Percentiles rank a stretch among this genome's conserved stretches.
Conservation (phyloP, 2,113 vertebrate species). For the Amphiprion percula region DNA sequence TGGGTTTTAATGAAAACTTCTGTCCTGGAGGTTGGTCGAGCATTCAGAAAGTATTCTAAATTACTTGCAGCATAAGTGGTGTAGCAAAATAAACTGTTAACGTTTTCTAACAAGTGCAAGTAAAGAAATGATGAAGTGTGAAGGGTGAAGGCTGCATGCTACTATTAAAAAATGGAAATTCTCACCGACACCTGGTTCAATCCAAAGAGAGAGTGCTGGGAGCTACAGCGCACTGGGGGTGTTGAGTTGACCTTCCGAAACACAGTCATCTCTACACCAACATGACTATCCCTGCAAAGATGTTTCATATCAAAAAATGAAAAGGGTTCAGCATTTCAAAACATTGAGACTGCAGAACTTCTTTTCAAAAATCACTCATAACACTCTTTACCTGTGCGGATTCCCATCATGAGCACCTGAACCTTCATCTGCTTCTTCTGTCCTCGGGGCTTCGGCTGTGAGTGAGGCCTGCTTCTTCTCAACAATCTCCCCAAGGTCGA, state of each 20-base stretch:
- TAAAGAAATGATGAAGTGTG: background rate
- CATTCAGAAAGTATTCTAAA: background rate
- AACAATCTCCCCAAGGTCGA: conserved; percentile 92
- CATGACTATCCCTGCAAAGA: conserved; percentile 85
- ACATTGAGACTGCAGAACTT: background rate
- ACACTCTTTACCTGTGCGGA: conserved; percentile 81
- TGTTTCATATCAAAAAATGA: conserved; percentile 1
- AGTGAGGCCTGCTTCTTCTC: conserved; percentile 89
- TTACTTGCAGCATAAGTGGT: background rate
- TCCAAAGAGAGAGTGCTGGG: conserved; percentile 92
- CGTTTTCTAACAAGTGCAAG: background rate
- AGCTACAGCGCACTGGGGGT: conserved; percentile 92
- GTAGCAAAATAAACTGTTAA: background rate
- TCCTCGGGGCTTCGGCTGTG: conserved; percentile 80
- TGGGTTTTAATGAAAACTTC: background rate
- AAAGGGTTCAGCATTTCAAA: background rate
- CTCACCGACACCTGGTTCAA: conserved; percentile 94
- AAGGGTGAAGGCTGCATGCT: background rate
- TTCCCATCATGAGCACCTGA: conserved; percentile 81
- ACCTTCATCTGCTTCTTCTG: conserved; percentile 84
- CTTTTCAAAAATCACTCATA: background rate
- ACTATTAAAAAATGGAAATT: background rate
- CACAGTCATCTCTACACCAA: conserved; percentile 92
- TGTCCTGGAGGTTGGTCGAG: background rate
- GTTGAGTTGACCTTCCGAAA: conserved; percentile 93